Evolutionary conservation across 2,797 vertebrate species (phyloP).

Genomic region (Spinibarbus caldwelli): DNA sequence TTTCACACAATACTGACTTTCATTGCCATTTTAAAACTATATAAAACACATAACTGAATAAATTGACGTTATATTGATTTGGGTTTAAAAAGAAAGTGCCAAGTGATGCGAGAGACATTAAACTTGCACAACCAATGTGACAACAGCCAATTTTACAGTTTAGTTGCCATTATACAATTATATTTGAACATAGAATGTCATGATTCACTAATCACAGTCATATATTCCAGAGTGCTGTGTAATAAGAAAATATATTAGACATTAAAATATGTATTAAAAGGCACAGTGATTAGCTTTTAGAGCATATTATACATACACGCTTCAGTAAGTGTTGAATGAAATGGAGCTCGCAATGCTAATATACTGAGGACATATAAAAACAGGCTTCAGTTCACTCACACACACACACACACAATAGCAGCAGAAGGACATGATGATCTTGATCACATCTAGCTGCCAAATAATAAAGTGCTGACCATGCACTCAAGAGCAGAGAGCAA

Average conservation of each 20-base stretch:
- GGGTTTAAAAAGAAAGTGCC: neutral
- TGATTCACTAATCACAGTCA: neutral
- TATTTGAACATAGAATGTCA: neutral
- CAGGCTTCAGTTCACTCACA: neutral
- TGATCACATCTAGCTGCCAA: constrained; percentile 39
- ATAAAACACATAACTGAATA: neutral
- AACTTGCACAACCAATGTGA: neutral
- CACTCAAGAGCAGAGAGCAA: constrained; percentile 33
- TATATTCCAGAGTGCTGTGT: neutral
- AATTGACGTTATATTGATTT: neutral
- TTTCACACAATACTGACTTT: neutral
- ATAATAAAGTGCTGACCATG: constrained; percentile 43
- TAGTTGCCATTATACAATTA: neutral
- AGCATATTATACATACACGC: neutral
- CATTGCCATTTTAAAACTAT: neutral
- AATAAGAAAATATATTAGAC: neutral
- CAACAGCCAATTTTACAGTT: neutral
- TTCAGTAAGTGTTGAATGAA: neutral
- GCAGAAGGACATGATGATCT: constrained; percentile 37
- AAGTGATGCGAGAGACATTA: neutral
- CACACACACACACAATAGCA: neutral
- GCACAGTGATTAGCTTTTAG: neutral
- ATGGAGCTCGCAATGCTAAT: neutral
- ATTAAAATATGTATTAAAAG: neutral
- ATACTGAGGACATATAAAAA: neutral